Evolutionary conservation across 2,888 invertebrate genomes (phyloP), one percentile per base, ranked within the genome.

Genomic region (Uloborus plumipes): DNA sequence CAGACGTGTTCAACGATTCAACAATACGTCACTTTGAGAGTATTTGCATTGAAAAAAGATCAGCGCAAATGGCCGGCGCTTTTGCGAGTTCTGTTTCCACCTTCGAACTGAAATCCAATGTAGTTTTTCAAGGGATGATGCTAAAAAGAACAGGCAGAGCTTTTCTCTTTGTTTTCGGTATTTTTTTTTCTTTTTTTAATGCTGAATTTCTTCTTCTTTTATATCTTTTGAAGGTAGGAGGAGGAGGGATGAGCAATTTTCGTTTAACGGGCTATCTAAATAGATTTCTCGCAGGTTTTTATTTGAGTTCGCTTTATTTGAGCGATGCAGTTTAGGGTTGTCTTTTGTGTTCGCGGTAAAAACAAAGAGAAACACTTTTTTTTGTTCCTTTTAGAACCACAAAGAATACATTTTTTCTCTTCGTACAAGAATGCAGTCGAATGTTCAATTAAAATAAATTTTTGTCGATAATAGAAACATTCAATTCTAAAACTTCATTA

Each of bases 1-100:
- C 64, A 74, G 64, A 74, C 80, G 69, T 74, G 80, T 81, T 81
- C 80, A 73, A 49, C 73, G 69, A 80, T 80, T 80, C 79, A 62
- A 74, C 80, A 74, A 74, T 81, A 74, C 80, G 80, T 81, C 80
- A 74, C 74, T 74, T 74, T 39, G 69, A 65, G 66, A 64, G 70
- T 64, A 81, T 81, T 81, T 81, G 80, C 80, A 81, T 81, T 81
- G 80, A 81, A 81, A 81, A 81, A 81, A 81, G 80, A 81, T 81
- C 80, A 81, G 74, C 70, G 70, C 62, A 81, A 81, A 81, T 81
- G 80, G 80, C 58, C 53, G 51, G 26, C 31, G 31, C 59, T 69
- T 55, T 69, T 62, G 1, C 18, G 31, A 15, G 31, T 31, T 18
- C 39, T 47, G 31, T 20, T 59, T 58, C 14, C 31, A n/a, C 70